These are phyloP conservation scores for Meriones psammophilus DNA, from an alignment of 2,797 vertebrate species.

Conservation along the genomic window DNA sequence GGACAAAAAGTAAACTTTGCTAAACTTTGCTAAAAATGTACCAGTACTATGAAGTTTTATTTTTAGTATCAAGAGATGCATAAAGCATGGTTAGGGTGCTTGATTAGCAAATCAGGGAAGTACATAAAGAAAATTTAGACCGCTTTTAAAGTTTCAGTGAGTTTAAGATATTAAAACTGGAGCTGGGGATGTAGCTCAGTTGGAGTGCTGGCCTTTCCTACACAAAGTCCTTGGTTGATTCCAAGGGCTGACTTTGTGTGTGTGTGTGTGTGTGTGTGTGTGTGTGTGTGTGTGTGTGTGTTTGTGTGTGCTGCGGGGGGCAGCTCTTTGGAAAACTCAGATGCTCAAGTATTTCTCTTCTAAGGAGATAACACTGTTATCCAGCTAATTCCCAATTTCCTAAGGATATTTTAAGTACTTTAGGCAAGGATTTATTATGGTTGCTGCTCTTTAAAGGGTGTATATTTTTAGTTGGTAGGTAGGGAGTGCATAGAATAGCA, in stretches of 20 bases:
- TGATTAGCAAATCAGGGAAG: not conserved
- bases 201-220: not conserved
- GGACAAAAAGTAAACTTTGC: slow-evolving; percentile 20
- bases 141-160: slow-evolving; percentile 50
- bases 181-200: not conserved
- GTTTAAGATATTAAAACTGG: slow-evolving; percentile 42
- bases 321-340: slow-evolving; percentile 21
- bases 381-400: not conserved
- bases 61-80: not conserved
- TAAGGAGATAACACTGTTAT: slow-evolving; percentile 23
- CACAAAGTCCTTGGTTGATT: not conserved
- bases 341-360: slow-evolving; percentile 26
- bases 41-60: slow-evolving; percentile 1
- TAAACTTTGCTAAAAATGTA: slow-evolving; percentile 24
- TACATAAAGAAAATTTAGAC: slow-evolving; percentile 25
- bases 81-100: not conserved
- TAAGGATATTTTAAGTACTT: slow-evolving; percentile 26
- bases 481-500: not conserved
- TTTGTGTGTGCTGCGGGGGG: not conserved
- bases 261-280: not conserved
- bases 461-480: slow-evolving; percentile 6
- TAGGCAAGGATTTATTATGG: slow-evolving; percentile 40
- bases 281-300: not conserved
- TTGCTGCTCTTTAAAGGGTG: not conserved
- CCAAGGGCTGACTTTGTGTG: not conserved